Base-by-base conservation (phyloP, 1,140 invertebrate genomes). In the Anastrepha obliqua region DNA sequence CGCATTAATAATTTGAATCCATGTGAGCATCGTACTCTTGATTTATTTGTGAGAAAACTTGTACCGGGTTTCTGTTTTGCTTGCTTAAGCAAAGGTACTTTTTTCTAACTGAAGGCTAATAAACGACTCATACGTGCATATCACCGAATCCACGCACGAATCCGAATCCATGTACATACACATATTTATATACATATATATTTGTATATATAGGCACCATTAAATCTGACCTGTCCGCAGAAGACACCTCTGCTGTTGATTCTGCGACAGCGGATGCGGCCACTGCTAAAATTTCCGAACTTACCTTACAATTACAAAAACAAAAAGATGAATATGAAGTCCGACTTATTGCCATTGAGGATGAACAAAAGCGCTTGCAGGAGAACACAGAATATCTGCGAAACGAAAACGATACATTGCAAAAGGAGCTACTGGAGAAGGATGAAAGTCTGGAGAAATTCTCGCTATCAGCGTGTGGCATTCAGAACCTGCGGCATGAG, bases 311-410 rank as follows among this genome's bases (percentile, higher is more conserved):
- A 85, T 55, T 95, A 6, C 90, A 88, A 17, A 87, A 51, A 17
- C 89, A 90, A 86, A 87, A 55, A 2, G 89, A 90, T 29, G 86
- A 89, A 20, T 93, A 94, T 1, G 94, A 94, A 55, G 91, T 88
- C 9, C 85, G 88, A 2, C 74, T 81, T 20, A 47, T 8, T 81
- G 20, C 47, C 17, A 2, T n/a, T 51, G 74, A 58, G 47, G 91
- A 92, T 60, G 91, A 91, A 85, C 89, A 93, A 88, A 87, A 90
- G 55, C 89, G 90, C 0, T 85, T 93, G 42, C 88, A 89, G 5
- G 91, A 94, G 11, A 94, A 95, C 62, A 93, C 95, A 0, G 93
- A 94, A 2, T 94, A 94, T n/a, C 90, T 94, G 17, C 92, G 94
- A 87, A 88, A 89, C 0, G 88, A 93, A 87, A 93, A 91, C 86